Conservation (phyloP, 2,113 vertebrate genomes). For the Guaruba guarouba region DNA sequence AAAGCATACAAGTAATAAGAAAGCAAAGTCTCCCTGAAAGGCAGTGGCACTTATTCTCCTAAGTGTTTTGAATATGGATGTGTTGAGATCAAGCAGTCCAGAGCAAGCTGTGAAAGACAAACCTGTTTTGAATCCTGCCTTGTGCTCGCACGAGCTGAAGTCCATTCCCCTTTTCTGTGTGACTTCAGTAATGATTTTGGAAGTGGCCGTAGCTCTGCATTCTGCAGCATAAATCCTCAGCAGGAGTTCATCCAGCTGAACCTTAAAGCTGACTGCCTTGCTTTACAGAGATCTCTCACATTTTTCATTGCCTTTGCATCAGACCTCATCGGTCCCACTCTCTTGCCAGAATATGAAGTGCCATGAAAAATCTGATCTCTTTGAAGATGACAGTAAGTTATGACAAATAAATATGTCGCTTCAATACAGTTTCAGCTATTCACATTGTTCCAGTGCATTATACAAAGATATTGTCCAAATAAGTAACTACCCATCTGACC, state of each 20-base stretch:
- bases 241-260: constrained; percentile 4
- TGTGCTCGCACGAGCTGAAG: background rate
- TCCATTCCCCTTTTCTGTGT: background rate
- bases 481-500: background rate
- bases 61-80: background rate
- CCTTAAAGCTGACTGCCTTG: constrained; percentile 4
- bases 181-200: background rate
- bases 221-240: background rate
- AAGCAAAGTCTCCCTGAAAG: background rate
- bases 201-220: background rate
- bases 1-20: background rate
- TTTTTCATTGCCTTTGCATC: constrained; percentile 33
- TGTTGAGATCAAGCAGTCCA: background rate
- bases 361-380: background rate
- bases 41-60: background rate
- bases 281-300: constrained; percentile 22
- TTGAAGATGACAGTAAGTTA: constrained; percentile 12
- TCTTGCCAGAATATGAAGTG: background rate
- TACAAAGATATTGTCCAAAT: background rate
- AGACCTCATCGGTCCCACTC: background rate
- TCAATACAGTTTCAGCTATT: background rate
- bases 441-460: background rate
- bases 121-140: background rate
- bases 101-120: fast-evolving
- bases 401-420: background rate